Evolutionary conservation across 1,140 invertebrate genomes (phyloP).

Genomic region (Drosophila parabipectinata): DNA sequence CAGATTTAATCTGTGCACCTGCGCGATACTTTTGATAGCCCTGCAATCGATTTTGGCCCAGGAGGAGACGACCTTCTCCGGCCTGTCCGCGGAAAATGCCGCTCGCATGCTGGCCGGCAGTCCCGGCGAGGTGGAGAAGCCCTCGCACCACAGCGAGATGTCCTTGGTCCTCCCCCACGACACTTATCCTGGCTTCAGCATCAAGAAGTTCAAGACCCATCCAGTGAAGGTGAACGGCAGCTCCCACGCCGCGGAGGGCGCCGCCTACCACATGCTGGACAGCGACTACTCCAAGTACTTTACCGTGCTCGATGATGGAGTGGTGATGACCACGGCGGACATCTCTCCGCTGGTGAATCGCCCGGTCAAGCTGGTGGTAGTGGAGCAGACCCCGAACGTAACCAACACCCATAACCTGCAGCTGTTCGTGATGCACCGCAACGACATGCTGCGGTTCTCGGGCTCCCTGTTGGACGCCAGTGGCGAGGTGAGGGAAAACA

Average conservation of each 20-base stretch:
- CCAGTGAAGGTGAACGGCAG: slow-evolving; percentile 49
- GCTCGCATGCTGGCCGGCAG: slow-evolving; percentile 77
- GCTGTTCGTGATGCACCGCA: slow-evolving; percentile 91
- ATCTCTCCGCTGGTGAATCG: slow-evolving; percentile 91
- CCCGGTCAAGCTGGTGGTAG: slow-evolving; percentile 91
- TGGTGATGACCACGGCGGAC: slow-evolving; percentile 95
- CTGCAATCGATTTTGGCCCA: slow-evolving; percentile 21
- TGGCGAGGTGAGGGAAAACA: slow-evolving; percentile 91
- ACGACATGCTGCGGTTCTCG: slow-evolving; percentile 91
- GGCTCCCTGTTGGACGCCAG: slow-evolving; percentile 85
- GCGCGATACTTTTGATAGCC: slow-evolving; percentile 36
- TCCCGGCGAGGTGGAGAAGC: slow-evolving; percentile 51
- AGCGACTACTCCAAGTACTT: slow-evolving; percentile 93
- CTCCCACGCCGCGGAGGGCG: slow-evolving; percentile 4
- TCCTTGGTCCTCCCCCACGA: slow-evolving; percentile 90
- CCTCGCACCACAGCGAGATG: slow-evolving; percentile 67
- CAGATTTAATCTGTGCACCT: slow-evolving; percentile 43
- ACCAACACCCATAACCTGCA: slow-evolving; percentile 92
- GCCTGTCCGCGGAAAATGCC: slow-evolving; percentile 72
- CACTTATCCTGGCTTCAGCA: slow-evolving; percentile 92
- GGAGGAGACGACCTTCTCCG: slow-evolving; percentile 52
- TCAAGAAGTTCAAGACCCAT: slow-evolving; percentile 88
- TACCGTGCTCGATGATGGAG: slow-evolving; percentile 93
- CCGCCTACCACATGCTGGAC: slow-evolving; percentile 85
- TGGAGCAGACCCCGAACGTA: slow-evolving; percentile 91